phyloP scores from a whole-genome alignment of 2,113 vertebrate species.

The Onychostruthus taczanowskii region DNA sequence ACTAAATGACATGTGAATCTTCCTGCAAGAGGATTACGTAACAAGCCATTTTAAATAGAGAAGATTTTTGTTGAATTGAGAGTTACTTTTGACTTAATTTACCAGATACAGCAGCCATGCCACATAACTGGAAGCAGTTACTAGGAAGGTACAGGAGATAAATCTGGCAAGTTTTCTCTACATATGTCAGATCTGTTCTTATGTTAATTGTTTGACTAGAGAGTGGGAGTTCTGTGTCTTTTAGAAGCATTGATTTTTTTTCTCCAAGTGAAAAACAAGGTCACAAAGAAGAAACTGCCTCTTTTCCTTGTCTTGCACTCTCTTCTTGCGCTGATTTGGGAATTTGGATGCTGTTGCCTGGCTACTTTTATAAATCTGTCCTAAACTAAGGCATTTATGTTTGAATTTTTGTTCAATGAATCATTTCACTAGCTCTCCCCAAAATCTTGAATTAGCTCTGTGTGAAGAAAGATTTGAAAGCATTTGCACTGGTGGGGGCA shows the following conservation, averaged over 20 bases:
- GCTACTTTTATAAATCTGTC: neutral
- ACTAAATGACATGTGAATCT: neutral
- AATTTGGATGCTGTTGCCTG: neutral
- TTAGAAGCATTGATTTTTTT: neutral
- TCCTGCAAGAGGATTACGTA: neutral
- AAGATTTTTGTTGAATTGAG: neutral
- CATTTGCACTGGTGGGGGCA: neutral
- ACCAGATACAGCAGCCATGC: neutral
- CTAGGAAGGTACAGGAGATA: slow-evolving; percentile 16
- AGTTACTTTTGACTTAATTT: neutral
- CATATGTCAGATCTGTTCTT: neutral
- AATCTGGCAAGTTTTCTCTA: neutral
- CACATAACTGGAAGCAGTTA: neutral
- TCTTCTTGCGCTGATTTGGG: neutral
- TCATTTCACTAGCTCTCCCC: neutral
- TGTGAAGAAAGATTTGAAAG: neutral
- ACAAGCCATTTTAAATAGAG: neutral
- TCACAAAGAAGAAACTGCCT: neutral
- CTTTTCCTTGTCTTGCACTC: neutral
- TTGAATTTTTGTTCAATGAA: neutral
- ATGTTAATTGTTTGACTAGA: neutral
- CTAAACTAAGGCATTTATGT: neutral
- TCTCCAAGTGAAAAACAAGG: neutral
- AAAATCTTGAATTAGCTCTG: neutral
- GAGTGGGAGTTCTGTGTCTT: neutral